phyloP scores from a whole-genome alignment of 2,888 invertebrate genomes.

The Helobdella robusta region DNA sequence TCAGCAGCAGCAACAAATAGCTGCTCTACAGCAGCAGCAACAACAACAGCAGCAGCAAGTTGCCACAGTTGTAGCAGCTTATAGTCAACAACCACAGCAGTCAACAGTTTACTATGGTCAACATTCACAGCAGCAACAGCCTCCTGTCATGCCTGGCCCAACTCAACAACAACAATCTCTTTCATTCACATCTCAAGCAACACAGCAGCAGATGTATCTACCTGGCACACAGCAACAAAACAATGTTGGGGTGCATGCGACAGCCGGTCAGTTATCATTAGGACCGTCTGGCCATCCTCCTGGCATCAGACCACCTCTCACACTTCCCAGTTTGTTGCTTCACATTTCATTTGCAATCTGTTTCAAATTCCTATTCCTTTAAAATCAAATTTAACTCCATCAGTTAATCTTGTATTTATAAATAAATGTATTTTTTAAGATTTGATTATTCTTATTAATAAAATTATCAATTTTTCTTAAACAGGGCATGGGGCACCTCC shows the following conservation, averaged over 20 bases:
- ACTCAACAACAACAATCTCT: background rate
- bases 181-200: too few species aligned
- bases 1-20: slow-evolving; percentile 22
- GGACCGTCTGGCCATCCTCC: background rate
- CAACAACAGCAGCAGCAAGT: background rate
- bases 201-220: background rate
- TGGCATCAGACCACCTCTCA: background rate
- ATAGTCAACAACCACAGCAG: background rate
- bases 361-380: too few species aligned
- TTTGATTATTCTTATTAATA: too few species aligned
- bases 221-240: slow-evolving; percentile 8
- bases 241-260: too few species aligned
- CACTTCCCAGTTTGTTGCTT: background rate
- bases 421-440: too few species aligned
- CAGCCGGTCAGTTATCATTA: too few species aligned
- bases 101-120: background rate
- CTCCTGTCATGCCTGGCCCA: background rate
- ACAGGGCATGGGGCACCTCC: too few species aligned
- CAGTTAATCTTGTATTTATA: too few species aligned
- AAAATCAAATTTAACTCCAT: too few species aligned
- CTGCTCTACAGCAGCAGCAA: slow-evolving; percentile 14
- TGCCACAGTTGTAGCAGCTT: background rate
- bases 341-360: too few species aligned
- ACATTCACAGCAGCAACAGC: slow-evolving; percentile 20
- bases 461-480: too few species aligned